Evolutionary conservation across 1,140 invertebrate genomes (phyloP).

Genomic region (Zaprionus inermis): DNA sequence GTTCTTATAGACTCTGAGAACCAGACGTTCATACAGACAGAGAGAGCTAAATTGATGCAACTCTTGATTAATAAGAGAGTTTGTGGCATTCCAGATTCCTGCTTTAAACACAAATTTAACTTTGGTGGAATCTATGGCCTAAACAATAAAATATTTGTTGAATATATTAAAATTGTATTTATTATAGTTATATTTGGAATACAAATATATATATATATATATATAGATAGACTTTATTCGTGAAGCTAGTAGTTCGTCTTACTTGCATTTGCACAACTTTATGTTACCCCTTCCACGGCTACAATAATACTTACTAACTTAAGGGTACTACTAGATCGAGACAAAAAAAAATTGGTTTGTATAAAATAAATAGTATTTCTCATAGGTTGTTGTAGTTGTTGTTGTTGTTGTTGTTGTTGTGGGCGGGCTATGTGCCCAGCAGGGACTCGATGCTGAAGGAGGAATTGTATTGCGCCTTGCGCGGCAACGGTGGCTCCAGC

Average conservation of each 20-base stretch:
- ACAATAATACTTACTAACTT: not conserved
- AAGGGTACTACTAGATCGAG: conserved; percentile 17
- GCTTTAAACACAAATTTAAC: too few relatives aligned
- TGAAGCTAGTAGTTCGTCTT: not conserved
- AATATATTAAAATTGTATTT: conserved; percentile 1
- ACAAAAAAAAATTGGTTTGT: not conserved
- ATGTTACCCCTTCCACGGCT: conserved; percentile 15
- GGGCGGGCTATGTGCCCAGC: conserved; percentile 81
- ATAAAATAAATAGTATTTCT: conserved; percentile 3
- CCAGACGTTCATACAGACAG: too few relatives aligned
- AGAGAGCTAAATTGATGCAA: too few relatives aligned
- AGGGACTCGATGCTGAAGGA: conserved; percentile 94
- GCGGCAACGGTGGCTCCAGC: conserved; percentile 13
- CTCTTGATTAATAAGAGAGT: too few relatives aligned
- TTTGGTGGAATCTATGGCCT: not conserved
- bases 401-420: not conserved
- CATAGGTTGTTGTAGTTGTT: conserved; percentile 7
- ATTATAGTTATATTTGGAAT: conserved; percentile 8
- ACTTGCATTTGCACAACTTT: conserved; percentile 20
- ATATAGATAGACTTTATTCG: conserved; percentile 8
- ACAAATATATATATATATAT: conserved; percentile 20
- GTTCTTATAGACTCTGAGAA: too few relatives aligned
- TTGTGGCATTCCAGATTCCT: too few relatives aligned
- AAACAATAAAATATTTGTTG: not conserved
- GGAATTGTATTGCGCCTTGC: conserved; percentile 56